These are phyloP conservation scores for Biston betularia DNA, from an alignment of 2,888 invertebrate species.

Conservation along the genomic window DNA sequence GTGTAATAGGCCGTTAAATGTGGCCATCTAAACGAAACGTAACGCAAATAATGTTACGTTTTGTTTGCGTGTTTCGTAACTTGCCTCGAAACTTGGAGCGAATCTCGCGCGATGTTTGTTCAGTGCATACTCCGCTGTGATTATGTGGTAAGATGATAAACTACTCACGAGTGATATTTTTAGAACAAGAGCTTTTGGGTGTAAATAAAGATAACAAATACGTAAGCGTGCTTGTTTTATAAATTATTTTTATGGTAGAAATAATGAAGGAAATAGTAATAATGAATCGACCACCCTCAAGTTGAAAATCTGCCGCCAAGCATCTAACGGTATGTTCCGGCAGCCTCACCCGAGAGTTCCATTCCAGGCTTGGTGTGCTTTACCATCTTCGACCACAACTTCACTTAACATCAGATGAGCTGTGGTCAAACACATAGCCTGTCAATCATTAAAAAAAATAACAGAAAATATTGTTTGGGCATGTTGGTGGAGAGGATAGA, in stretches of 20 bases:
- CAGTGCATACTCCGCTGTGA: slow-evolving; percentile 54
- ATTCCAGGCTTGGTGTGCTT: too few relatives aligned
- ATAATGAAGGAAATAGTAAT: too few relatives aligned
- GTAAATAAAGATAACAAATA: slow-evolving; percentile 2
- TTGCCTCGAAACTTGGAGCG: slow-evolving; percentile 65
- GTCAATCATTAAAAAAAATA: too few relatives aligned
- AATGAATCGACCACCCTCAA: too few relatives aligned
- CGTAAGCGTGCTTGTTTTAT: not conserved
- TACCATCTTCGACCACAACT: too few relatives aligned
- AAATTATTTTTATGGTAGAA: not conserved
- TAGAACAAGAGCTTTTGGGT: slow-evolving; percentile 20
- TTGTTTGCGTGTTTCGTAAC: slow-evolving; percentile 64
- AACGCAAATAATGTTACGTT: slow-evolving; percentile 60
- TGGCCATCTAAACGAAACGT: slow-evolving; percentile 38
- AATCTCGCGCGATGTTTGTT: slow-evolving; percentile 61
- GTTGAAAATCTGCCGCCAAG: too few relatives aligned
- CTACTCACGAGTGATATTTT: slow-evolving; percentile 27
- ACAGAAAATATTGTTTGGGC: too few relatives aligned
- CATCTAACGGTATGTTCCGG: too few relatives aligned
- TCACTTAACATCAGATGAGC: too few relatives aligned
- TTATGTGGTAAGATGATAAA: slow-evolving; percentile 34
- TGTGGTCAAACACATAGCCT: too few relatives aligned
- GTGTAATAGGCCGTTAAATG: slow-evolving; percentile 14
- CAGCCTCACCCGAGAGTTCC: too few relatives aligned
- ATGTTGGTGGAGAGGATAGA: too few relatives aligned